Percentiles rank a stretch among this genome's conserved stretches.
Evolutionary conservation across 2,113 vertebrate species (phyloP).

Genomic region (Danio rerio): DNA sequence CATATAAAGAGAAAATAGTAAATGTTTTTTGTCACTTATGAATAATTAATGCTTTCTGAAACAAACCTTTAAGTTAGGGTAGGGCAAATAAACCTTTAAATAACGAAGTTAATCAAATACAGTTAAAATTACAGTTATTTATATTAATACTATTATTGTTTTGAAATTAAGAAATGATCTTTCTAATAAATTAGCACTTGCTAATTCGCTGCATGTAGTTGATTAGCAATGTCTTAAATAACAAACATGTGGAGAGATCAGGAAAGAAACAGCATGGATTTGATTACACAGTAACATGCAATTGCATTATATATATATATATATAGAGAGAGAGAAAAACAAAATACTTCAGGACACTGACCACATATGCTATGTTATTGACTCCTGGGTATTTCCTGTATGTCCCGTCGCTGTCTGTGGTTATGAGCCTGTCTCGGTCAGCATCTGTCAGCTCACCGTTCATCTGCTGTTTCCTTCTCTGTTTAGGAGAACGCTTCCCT

Average conservation of each 20-base stretch:
- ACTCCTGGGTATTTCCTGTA: slow-evolving; percentile 94
- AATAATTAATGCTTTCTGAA: too few relatives aligned
- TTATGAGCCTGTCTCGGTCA: slow-evolving; percentile 91
- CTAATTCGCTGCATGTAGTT: background rate
- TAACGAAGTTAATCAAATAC: background rate
- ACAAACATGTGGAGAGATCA: background rate
- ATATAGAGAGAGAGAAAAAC: background rate
- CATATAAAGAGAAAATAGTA: too few relatives aligned
- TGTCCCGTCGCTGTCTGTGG: slow-evolving; percentile 89
- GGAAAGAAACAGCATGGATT: background rate
- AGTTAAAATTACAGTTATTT: background rate
- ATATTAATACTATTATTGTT: background rate
- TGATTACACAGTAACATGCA: background rate
- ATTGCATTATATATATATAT: background rate
- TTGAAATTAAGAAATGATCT: background rate
- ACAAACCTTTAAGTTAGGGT: too few relatives aligned
- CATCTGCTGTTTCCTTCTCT: slow-evolving; percentile 86
- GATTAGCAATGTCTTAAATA: background rate
- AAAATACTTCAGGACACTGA: slow-evolving; percentile 66
- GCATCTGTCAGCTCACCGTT: slow-evolving; percentile 86
- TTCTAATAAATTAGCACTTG: background rate
- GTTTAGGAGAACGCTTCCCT: slow-evolving; percentile 91
- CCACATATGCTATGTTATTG: slow-evolving; percentile 95
- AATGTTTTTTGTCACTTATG: too few relatives aligned
- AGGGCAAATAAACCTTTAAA: background rate